Evolutionary conservation across 2,888 invertebrate species (phyloP).

Genomic region (Amphiduros pacificus): DNA sequence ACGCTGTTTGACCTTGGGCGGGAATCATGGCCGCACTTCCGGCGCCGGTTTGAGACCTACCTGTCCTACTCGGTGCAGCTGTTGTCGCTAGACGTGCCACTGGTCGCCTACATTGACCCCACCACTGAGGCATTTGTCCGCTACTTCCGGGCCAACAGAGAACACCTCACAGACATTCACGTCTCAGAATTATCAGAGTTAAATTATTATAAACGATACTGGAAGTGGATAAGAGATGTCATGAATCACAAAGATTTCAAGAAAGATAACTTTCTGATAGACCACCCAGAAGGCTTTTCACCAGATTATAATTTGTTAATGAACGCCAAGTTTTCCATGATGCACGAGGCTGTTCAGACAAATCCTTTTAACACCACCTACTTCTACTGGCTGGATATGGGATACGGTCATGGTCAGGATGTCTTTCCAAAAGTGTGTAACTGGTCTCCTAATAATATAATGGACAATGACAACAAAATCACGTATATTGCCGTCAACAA

Average conservation of each 20-base stretch:
- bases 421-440: conserved; percentile 26
- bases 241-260: conserved; percentile 28
- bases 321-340: conserved; percentile 53
- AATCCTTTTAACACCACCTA: conserved; percentile 47
- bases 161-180: conserved; percentile 23
- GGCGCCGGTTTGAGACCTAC: conserved; percentile 45
- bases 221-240: conserved; percentile 11
- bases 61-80: conserved; percentile 39
- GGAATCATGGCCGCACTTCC: conserved; percentile 50
- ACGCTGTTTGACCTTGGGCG: conserved; percentile 53
- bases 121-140: conserved; percentile 18
- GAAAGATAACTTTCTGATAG: conserved; percentile 28
- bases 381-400: conserved; percentile 56
- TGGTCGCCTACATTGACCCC: conserved; percentile 32
- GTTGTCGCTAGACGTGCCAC: conserved; percentile 28
- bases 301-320: conserved; percentile 56
- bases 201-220: conserved; percentile 15
- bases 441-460: conserved; percentile 31
- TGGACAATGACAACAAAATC: conserved; percentile 22
- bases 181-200: conserved; percentile 14
- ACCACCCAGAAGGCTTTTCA: conserved; percentile 55
- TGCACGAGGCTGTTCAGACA: conserved; percentile 42
- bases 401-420: conserved; percentile 50
- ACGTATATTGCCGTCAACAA: conserved; percentile 30
- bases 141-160: conserved; percentile 16